Base-by-base conservation (phyloP, 1,140 invertebrate genomes). In the Drosophila kepulauana region DNA sequence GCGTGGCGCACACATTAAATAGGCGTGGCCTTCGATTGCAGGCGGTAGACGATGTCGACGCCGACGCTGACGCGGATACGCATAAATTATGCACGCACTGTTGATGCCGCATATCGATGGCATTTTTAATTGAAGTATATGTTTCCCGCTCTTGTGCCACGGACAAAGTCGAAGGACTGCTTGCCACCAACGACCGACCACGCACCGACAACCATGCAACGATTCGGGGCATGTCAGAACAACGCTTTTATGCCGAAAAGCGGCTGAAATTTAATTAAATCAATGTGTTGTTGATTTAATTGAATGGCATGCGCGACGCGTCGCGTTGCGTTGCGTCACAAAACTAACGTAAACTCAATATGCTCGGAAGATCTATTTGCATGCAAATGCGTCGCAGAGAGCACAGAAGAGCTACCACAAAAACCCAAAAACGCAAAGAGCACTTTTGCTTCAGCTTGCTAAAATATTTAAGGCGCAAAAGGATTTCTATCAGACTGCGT, bases 261-360 rank as follows among this genome's bases (percentile, higher is more conserved):
- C 30, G 66, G 45, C 54, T 41, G 61, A 84, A 88, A 84, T 84
- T 81, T 84, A 88, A 88, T 88, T 84, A 84, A 88, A 84, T 78
- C 84, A 88, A 89, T 81, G 70, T 81, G 73, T 64, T 78, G 79
- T 79, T 79, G 85, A 80, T 79, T 87, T 82, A 87, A 88, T 87
- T 88, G 72, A 82, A 87, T 73, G 45, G 58, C 69, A n/a, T 20
- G 48, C 41, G 3, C 20, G 20, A 25, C 68, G 43, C 52, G 33
- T 7, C 1, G 1, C 49, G 56, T 38, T 61, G 51, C 25, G 72
- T 33, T 61, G 51, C 25, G 72, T 33, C 33, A 8, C 33, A 33
- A 5, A 33, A 33, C 33, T 33, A 73, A 33, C 43, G 57, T 5
- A 43, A 7, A 33, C 33, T 25, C 20, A 8, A 33, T 33, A 33